phyloP scores from a whole-genome alignment of 1,140 invertebrate genomes.

The Papilio aristodemus region DNA sequence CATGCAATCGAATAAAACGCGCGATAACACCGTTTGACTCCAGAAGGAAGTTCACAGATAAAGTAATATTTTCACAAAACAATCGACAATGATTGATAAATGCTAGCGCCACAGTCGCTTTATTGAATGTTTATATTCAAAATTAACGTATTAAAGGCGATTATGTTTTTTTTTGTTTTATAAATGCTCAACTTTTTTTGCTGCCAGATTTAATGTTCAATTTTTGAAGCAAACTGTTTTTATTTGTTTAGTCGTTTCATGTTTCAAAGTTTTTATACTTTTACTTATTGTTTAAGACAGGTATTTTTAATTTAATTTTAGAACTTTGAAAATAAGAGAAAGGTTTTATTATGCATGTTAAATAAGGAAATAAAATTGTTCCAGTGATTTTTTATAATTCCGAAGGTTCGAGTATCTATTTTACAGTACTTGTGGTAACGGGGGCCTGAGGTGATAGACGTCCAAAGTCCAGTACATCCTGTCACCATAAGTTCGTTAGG shows the following conservation, averaged over 20 bases:
- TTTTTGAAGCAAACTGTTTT: not conserved
- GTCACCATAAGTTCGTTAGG: no score
- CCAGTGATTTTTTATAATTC: no score
- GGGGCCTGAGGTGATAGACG: no score
- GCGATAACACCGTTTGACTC: constrained; percentile 41
- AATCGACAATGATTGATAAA: constrained; percentile 43
- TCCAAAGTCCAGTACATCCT: no score
- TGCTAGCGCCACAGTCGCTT: constrained; percentile 34
- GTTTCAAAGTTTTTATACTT: not conserved
- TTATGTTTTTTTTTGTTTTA: constrained; percentile 14
- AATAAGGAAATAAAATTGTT: no score
- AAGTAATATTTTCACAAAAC: constrained; percentile 52
- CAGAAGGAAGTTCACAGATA: constrained; percentile 55
- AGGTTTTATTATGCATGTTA: no score
- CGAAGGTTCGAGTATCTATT: no score
- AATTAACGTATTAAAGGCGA: constrained; percentile 13
- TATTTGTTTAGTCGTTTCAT: not conserved
- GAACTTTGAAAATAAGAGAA: no score
- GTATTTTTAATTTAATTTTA: no score
- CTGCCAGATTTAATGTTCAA: not conserved
- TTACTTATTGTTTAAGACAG: no score
- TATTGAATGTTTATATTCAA: constrained; percentile 23
- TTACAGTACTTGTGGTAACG: no score
- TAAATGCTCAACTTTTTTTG: constrained; percentile 13
- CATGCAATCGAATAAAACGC: constrained; percentile 33